Evolutionary conservation across 2,888 invertebrate genomes (phyloP).

Genomic region (Cyrtodaria siliqua): DNA sequence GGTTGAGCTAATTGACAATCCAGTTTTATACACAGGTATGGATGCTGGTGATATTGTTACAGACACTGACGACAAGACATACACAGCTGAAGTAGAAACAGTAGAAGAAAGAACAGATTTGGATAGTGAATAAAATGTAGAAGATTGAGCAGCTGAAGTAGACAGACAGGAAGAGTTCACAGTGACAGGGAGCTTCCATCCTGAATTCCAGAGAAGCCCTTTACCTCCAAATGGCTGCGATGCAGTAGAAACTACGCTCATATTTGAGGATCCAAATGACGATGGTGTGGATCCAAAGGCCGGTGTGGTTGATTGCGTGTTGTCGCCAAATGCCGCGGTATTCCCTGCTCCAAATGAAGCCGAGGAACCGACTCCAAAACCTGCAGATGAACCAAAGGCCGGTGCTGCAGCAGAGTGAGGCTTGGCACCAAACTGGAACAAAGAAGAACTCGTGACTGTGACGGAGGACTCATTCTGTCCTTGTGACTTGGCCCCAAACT

Average conservation of each 20-base stretch:
- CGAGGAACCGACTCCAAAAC: conserved; percentile 1
- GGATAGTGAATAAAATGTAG: neutral
- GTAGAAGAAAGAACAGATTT: neutral
- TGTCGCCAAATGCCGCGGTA: conserved; percentile 35
- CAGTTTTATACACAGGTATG: no score
- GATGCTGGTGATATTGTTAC: no score
- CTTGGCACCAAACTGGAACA: neutral
- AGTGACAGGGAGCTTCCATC: conserved; percentile 2
- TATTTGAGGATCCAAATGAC: conserved; percentile 36
- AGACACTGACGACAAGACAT: no score
- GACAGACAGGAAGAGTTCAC: neutral
- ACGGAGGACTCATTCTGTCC: no score
- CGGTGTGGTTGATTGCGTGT: conserved; percentile 42
- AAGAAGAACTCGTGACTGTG: conserved; percentile 12
- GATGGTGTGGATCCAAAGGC: conserved; percentile 51
- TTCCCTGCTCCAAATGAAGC: conserved; percentile 24
- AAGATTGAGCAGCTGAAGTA: neutral
- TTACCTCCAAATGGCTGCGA: conserved; percentile 51
- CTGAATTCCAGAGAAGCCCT: no score
- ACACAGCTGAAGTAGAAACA: no score
- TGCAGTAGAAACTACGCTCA: conserved; percentile 16
- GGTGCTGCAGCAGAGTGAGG: conserved; percentile 12
- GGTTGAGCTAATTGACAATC: no score
- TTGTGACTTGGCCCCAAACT: conserved; percentile 24
- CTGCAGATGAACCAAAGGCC: conserved; percentile 16